Conservation (phyloP, 1,140 invertebrate species). For the Dendroctonus ponderosae region DNA sequence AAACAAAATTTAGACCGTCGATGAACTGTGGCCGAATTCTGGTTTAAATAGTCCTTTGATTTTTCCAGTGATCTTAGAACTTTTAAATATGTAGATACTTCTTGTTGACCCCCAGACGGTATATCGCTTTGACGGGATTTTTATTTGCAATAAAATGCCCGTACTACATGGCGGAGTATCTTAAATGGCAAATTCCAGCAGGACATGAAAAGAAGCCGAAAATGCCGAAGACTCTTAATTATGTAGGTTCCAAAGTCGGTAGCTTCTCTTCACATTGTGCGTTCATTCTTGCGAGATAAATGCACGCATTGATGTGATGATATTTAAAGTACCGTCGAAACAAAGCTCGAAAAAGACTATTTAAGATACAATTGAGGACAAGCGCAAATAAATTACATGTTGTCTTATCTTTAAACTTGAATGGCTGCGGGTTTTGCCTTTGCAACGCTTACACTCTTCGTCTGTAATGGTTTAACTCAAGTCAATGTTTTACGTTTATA, state of each 20-base stretch:
- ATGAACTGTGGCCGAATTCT: no score
- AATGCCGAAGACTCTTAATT: slow-evolving; percentile 20
- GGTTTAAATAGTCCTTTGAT: no score
- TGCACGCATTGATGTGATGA: slow-evolving; percentile 21
- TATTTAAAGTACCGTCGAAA: slow-evolving; percentile 34
- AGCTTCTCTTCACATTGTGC: slow-evolving; percentile 21
- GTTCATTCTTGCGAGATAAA: slow-evolving; percentile 30
- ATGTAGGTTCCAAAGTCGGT: slow-evolving; percentile 19
- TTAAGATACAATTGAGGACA: slow-evolving; percentile 27
- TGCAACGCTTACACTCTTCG: slow-evolving; percentile 12
- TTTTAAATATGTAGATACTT: no score
- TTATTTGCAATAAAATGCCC: no score
- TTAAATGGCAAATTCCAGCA: no score
- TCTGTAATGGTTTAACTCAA: slow-evolving; percentile 20
- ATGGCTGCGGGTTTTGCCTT: slow-evolving; percentile 31
- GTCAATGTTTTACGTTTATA: slow-evolving; percentile 16
- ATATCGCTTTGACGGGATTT: no score
- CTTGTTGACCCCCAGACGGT: no score
- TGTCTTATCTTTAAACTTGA: slow-evolving; percentile 38
- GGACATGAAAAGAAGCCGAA: slow-evolving; percentile 8
- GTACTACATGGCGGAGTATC: no score
- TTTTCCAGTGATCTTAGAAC: no score
- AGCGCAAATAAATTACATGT: slow-evolving; percentile 34
- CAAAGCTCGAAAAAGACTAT: slow-evolving; percentile 32
- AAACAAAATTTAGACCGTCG: no score